These are phyloP conservation scores for Dermochelys coriacea DNA, from an alignment of 2,797 vertebrate species.

Conservation along the genomic window DNA sequence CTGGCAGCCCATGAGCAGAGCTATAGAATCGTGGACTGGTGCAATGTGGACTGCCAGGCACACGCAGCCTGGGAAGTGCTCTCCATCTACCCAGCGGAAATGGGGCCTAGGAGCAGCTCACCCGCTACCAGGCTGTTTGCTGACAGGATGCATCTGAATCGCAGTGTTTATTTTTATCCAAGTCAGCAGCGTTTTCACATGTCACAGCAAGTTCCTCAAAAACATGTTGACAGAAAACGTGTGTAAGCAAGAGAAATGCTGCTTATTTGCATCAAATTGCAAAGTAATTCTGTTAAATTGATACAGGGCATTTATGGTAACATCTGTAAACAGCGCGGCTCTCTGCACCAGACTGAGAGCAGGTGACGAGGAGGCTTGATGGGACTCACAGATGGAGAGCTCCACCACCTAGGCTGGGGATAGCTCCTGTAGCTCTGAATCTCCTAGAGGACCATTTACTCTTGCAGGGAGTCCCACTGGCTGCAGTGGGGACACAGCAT, in stretches of 20 bases:
- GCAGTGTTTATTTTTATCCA: rapidly evolving
- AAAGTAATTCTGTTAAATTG: rapidly evolving
- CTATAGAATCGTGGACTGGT: no score
- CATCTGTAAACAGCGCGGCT: rapidly evolving
- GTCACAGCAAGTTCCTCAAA: background rate
- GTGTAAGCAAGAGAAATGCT: background rate
- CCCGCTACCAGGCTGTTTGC: background rate
- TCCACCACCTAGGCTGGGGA: rapidly evolving
- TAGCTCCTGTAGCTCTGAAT: background rate
- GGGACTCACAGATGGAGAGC: background rate
- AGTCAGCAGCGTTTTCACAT: background rate
- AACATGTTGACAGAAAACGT: background rate
- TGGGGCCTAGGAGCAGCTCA: background rate
- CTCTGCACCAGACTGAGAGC: background rate
- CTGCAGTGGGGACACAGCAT: background rate
- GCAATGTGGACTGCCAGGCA: background rate
- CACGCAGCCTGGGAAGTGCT: no score
- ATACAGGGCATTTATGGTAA: rapidly evolving
- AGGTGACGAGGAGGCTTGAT: rapidly evolving
- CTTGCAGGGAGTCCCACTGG: background rate
- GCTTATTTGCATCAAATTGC: background rate
- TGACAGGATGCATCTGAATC: background rate
- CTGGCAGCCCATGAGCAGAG: no score
- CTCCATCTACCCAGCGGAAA: background rate
- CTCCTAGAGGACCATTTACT: background rate